Conservation (phyloP, 2,888 invertebrate species). For the Odontothrips loti region DNA sequence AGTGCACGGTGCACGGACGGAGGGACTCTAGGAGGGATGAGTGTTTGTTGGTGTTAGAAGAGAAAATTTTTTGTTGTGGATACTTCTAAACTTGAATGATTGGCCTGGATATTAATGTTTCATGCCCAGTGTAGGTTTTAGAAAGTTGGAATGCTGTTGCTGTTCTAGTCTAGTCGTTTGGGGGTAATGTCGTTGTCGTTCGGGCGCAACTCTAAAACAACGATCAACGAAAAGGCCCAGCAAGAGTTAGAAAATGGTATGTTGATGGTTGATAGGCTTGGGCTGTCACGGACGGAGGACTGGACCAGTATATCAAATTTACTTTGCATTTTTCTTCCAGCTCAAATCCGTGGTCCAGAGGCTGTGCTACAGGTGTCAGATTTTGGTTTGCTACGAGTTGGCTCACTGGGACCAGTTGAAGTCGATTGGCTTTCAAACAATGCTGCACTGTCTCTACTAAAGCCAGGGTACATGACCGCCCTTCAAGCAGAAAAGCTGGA, state of each 20-base stretch:
- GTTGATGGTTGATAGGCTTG: background rate
- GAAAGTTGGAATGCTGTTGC: too few relatives aligned
- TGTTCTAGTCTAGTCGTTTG: too few relatives aligned
- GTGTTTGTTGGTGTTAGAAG: too few relatives aligned
- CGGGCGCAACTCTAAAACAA: background rate
- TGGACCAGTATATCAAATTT: background rate
- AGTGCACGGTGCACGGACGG: too few relatives aligned
- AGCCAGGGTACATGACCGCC: background rate
- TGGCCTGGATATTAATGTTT: too few relatives aligned
- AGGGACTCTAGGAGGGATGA: too few relatives aligned
- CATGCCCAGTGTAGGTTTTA: too few relatives aligned
- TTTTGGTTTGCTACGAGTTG: background rate
- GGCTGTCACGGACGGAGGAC: too few relatives aligned
- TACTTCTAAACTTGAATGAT: too few relatives aligned
- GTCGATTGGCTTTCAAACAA: background rate
- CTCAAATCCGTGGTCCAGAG: background rate
- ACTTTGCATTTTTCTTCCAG: background rate
- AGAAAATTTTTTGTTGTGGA: too few relatives aligned
- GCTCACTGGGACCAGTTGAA: background rate
- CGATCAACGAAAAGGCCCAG: background rate
- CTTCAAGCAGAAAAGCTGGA: background rate
- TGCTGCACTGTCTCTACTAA: background rate
- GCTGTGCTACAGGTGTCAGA: background rate
- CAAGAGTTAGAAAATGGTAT: background rate
- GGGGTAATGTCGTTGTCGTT: background rate